phyloP scores from a whole-genome alignment of 2,113 vertebrate species.

The Cephalopterus ornatus region DNA sequence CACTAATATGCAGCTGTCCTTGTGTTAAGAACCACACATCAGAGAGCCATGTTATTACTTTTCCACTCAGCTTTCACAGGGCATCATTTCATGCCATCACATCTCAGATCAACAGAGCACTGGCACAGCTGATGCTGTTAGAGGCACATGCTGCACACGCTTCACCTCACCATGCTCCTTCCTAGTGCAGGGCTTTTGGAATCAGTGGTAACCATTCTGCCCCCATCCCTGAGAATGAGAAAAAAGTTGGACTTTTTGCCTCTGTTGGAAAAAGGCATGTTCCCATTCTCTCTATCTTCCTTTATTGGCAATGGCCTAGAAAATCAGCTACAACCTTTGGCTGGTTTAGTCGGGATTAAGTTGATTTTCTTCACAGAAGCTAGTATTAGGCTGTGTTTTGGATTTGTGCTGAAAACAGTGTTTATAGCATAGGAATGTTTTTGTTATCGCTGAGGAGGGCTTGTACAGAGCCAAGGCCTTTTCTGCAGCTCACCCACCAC shows the following conservation, averaged over 20 bases:
- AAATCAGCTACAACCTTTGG: not conserved
- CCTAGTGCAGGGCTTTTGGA: not conserved
- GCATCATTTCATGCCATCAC: not conserved
- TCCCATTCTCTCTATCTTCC: not conserved
- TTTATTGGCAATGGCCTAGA: not conserved
- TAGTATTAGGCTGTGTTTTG: not conserved
- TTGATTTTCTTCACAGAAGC: not conserved
- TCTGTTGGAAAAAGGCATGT: not conserved
- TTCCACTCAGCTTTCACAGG: not conserved
- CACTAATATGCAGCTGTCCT: not conserved
- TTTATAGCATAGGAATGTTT: not conserved
- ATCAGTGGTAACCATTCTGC: not conserved
- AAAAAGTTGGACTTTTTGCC: not conserved
- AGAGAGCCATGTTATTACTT: not conserved
- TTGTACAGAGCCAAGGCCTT: not conserved
- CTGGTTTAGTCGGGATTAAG: not conserved
- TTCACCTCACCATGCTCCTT: rapidly evolving
- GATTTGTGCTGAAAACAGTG: not conserved
- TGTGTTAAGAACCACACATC: not conserved
- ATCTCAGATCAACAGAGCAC: not conserved
- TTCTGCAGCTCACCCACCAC: not conserved
- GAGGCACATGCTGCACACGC: rapidly evolving
- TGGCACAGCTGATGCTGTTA: not conserved
- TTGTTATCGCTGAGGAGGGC: no score
- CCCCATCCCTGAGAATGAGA: not conserved